A percentile compares a stretch with the other conserved stretches of the same genome.
These are phyloP conservation scores for Spondyliosoma cantharus DNA, from an alignment of 2,797 vertebrate species.

Conservation along the genomic window DNA sequence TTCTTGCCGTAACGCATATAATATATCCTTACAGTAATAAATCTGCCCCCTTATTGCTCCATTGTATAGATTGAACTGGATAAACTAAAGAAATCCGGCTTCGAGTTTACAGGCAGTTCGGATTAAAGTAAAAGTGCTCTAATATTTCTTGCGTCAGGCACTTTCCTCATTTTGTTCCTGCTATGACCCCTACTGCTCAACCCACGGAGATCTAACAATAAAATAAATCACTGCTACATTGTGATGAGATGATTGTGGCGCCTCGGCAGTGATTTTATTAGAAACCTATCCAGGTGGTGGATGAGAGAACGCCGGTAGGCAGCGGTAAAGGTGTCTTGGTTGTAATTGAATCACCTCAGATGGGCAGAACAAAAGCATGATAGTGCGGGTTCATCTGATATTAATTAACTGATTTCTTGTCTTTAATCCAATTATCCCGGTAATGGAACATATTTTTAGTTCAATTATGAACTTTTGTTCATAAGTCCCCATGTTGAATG, in stretches of 20 bases:
- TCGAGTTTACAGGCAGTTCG: slow-evolving; percentile 27
- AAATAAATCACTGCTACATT: slow-evolving; percentile 53
- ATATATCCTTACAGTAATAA: neutral
- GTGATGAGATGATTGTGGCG: slow-evolving; percentile 53
- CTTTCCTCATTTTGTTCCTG: slow-evolving; percentile 36
- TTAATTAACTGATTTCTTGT: slow-evolving; percentile 64
- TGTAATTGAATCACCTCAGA: slow-evolving; percentile 71
- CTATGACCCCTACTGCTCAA: slow-evolving; percentile 16
- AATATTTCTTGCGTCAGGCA: slow-evolving; percentile 25
- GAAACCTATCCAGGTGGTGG: slow-evolving; percentile 44
- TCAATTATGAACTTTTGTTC: slow-evolving; percentile 53
- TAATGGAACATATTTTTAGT: slow-evolving; percentile 64
- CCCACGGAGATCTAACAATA: slow-evolving; percentile 42
- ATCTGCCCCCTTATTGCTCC: neutral
- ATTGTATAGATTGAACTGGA: neutral
- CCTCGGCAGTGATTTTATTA: slow-evolving; percentile 60
- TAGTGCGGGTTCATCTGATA: slow-evolving; percentile 53
- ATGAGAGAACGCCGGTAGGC: slow-evolving; percentile 58
- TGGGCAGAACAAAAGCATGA: slow-evolving; percentile 41
- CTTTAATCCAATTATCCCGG: slow-evolving; percentile 62
- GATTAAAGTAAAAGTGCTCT: slow-evolving; percentile 16
- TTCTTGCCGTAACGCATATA: too few species aligned
- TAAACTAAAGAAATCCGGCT: slow-evolving; percentile 16
- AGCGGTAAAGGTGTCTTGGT: slow-evolving; percentile 57
- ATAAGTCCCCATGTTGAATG: slow-evolving; percentile 43